Percentiles rank a stretch among this genome's conserved stretches.
These are phyloP conservation scores for Sterrhoptilus dennistouni DNA, from an alignment of 2,113 vertebrate genomes.

Conservation along the genomic window DNA sequence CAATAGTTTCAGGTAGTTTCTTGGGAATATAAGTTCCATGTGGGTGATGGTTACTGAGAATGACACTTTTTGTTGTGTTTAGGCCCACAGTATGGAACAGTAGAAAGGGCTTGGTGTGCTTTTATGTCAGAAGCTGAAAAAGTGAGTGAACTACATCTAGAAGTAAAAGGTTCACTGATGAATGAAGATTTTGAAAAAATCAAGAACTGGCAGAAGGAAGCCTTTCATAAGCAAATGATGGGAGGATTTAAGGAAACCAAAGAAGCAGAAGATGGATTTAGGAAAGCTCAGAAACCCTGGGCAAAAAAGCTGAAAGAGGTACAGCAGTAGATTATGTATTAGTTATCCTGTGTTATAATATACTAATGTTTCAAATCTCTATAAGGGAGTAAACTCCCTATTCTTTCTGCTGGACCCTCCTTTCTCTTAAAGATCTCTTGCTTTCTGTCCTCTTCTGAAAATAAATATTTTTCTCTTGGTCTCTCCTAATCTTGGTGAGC, in stretches of 20 bases:
- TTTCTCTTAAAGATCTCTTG: constrained; percentile 50
- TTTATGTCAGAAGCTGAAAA: constrained; percentile 94
- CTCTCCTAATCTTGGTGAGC: neutral
- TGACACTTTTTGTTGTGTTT: constrained; percentile 46
- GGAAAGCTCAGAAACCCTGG: constrained; percentile 99
- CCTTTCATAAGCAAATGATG: constrained; percentile 98
- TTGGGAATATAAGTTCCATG: constrained; percentile 46
- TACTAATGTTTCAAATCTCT: constrained; percentile 25
- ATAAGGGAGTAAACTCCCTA: constrained; percentile 41
- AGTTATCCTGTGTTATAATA: constrained; percentile 39
- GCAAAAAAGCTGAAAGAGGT: constrained; percentile 99
- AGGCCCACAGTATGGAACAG: constrained; percentile 95
- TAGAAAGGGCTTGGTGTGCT: constrained; percentile 92
- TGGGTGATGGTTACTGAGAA: constrained; percentile 53
- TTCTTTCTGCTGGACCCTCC: constrained; percentile 62
- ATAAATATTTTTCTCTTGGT: constrained; percentile 18
- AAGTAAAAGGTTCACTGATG: constrained; percentile 91
- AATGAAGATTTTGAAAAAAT: constrained; percentile 97
- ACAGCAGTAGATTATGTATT: constrained; percentile 55
- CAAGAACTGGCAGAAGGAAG: constrained; percentile 98
- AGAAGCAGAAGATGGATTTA: constrained; percentile 94
- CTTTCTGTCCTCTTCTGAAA: constrained; percentile 60
- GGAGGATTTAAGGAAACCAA: constrained; percentile 97
- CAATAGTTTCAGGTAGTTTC: constrained; percentile 21
- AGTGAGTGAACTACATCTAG: constrained; percentile 95